Evolutionary conservation across 2,888 invertebrate genomes (phyloP).

Genomic region (Tolmerus cingulatus): DNA sequence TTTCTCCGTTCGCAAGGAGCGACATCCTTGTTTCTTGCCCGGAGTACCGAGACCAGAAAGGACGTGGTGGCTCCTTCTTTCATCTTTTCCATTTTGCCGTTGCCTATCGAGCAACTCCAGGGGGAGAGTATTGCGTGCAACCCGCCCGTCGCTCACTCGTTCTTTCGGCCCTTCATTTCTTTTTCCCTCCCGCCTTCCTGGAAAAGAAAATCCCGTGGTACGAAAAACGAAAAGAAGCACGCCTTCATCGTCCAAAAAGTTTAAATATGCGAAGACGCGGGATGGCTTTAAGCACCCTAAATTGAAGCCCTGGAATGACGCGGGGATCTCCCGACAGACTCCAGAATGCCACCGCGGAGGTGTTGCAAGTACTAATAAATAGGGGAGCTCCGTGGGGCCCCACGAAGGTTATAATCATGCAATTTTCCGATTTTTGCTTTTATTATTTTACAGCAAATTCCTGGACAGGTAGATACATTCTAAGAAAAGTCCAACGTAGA

Average conservation of each 20-base stretch:
- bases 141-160: background rate
- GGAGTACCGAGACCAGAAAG: background rate
- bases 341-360: background rate
- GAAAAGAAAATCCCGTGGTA: conserved; percentile 19
- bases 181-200: background rate
- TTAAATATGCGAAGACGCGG: background rate
- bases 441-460: background rate
- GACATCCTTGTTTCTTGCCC: background rate
- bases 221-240: conserved; percentile 4
- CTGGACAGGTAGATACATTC: background rate
- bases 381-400: background rate
- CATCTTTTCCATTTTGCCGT: conserved; percentile 33
- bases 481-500: background rate
- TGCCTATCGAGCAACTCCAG: background rate
- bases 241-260: background rate
- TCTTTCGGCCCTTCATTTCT: conserved; percentile 17
- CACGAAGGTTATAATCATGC: background rate
- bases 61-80: conserved; percentile 35
- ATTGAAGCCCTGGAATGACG: conserved; percentile 4
- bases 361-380: background rate
- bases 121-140: conserved; percentile 29
- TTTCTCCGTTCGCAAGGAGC: background rate
- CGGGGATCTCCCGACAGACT: background rate
- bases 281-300: conserved; percentile 29
- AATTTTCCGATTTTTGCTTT: background rate